Percentiles rank a stretch among this genome's conserved stretches.
phyloP scores from a whole-genome alignment of 2,888 invertebrate genomes.

The Emmelina monodactyla region DNA sequence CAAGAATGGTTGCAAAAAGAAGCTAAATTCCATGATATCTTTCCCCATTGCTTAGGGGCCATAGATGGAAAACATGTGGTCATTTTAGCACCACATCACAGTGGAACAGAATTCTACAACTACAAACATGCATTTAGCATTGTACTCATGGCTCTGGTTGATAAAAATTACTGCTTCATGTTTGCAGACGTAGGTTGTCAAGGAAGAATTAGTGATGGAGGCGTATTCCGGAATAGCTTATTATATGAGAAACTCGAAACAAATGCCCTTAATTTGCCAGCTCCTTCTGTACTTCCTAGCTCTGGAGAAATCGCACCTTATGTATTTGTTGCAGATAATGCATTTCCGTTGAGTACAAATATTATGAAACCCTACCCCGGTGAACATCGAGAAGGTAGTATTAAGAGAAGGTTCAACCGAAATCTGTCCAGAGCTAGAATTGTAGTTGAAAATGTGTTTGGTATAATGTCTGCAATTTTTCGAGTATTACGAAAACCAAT shows the following conservation, averaged over 20 bases:
- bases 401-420: conserved; percentile 11
- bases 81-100: conserved; percentile 5
- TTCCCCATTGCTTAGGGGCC: conserved; percentile 5
- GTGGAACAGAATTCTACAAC: conserved; percentile 10
- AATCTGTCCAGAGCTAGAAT: conserved; percentile 6
- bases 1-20: conserved; percentile 9
- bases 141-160: conserved; percentile 10
- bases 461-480: conserved; percentile 8
- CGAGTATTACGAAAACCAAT: conserved; percentile 10
- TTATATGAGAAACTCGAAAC: conserved; percentile 6
- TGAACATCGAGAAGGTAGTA: conserved; percentile 2
- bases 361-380: conserved; percentile 13
- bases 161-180: conserved; percentile 9
- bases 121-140: conserved; percentile 10
- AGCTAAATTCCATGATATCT: conserved; percentile 7
- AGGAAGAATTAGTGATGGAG: conserved; percentile 7
- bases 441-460: conserved; percentile 11
- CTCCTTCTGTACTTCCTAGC: conserved; percentile 1
- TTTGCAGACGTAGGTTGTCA: conserved; percentile 9
- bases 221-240: conserved; percentile 9
- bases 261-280: conserved; percentile 6
- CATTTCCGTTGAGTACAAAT: conserved; percentile 6
- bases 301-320: conserved; percentile 1
- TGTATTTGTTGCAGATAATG: conserved; percentile 4
- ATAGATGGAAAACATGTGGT: conserved; percentile 10